A percentile compares a stretch with the other conserved stretches of the same genome.
Evolutionary conservation across 2,113 vertebrate genomes (phyloP).

Genomic region (Cygnus atratus): DNA sequence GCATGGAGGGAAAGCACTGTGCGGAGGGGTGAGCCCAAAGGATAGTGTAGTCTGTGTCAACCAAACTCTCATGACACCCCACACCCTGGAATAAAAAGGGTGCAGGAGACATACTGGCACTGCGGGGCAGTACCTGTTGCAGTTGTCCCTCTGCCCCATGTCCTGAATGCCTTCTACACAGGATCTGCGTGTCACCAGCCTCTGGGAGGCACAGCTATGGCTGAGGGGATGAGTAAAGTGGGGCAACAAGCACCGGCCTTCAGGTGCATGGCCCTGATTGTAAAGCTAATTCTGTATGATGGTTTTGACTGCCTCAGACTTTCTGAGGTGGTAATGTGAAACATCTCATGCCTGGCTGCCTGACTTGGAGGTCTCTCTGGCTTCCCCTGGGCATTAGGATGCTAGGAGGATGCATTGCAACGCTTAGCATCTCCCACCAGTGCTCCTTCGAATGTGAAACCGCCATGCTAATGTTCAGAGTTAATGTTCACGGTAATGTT

Average conservation of each 20-base stretch:
- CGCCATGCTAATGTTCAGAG: fast-evolving
- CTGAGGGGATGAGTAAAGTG: neutral
- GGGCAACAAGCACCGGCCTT: neutral
- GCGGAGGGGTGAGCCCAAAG: fast-evolving
- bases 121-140: fast-evolving
- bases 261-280: neutral
- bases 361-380: neutral
- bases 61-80: neutral
- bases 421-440: no score
- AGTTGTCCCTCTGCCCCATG: neutral
- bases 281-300: neutral
- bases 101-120: no score
- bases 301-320: neutral
- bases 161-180: neutral
- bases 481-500: no score
- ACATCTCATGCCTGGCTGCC: neutral
- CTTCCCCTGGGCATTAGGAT: neutral
- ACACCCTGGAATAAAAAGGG: neutral
- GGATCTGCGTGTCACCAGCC: fast-evolving
- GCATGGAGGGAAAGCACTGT: neutral
- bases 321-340: neutral
- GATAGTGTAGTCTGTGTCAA: fast-evolving
- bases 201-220: no score
- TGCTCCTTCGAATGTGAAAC: neutral
- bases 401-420: no score